Evolutionary conservation across 2,888 invertebrate genomes (phyloP).

Genomic region (Andrena camellia): DNA sequence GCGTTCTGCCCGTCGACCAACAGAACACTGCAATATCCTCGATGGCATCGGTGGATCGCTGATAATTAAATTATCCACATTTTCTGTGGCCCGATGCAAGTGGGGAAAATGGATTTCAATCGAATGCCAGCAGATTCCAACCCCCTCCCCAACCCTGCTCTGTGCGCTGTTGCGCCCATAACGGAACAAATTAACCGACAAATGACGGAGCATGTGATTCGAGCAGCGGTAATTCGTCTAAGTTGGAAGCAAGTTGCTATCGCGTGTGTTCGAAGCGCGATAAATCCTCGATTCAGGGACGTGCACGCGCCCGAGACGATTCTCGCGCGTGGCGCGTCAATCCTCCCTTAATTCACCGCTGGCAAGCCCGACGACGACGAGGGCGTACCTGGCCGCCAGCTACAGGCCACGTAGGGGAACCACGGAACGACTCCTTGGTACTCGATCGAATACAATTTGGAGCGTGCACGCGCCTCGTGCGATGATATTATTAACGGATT

Average conservation of each 20-base stretch:
- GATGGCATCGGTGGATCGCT: constrained; percentile 9
- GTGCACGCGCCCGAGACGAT: constrained; percentile 7
- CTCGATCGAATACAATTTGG: neutral
- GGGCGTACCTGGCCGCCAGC: neutral
- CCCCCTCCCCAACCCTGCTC: neutral
- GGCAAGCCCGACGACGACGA: neutral
- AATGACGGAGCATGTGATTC: neutral
- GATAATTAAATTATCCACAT: constrained; percentile 27
- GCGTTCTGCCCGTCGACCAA: neutral
- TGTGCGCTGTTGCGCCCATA: neutral
- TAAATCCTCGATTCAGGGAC: constrained; percentile 21
- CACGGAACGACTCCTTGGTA: neutral
- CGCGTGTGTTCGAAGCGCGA: neutral
- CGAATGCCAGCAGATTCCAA: neutral
- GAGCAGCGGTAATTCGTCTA: neutral
- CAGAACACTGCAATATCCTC: neutral
- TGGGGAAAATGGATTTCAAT: constrained; percentile 7
- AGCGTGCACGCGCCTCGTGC: neutral
- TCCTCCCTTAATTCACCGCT: neutral
- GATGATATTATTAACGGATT: neutral
- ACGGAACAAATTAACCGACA: neutral
- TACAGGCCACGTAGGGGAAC: neutral
- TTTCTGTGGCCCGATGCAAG: neutral
- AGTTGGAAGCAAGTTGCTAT: neutral
- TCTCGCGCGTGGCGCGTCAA: constrained; percentile 1